Evolutionary conservation across 2,888 invertebrate genomes (phyloP).

Genomic region (Chymomyza procnemis): DNA sequence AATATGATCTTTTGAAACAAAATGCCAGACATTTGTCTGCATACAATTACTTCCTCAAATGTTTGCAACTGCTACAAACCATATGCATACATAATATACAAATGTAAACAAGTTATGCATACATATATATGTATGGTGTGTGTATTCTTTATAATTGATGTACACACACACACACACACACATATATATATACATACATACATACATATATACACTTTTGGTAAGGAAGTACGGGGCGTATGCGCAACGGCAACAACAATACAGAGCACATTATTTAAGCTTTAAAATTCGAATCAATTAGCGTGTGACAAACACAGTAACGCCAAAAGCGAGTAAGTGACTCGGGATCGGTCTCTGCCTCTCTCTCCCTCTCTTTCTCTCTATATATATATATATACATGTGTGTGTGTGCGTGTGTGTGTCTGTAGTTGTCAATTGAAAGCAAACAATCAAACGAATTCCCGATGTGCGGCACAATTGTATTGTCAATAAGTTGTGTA

Average conservation of each 20-base stretch:
- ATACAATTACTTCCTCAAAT: neutral
- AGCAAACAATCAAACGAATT: constrained; percentile 40
- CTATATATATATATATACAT: neutral
- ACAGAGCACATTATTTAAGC: constrained; percentile 16
- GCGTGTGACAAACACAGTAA: constrained; percentile 43
- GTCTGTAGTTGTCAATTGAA: constrained; percentile 47
- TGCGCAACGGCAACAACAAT: neutral
- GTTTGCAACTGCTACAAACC: too few relatives aligned
- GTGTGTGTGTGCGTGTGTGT: neutral
- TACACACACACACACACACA: neutral
- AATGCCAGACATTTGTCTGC: neutral
- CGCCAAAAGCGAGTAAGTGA: neutral
- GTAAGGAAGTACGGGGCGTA: constrained; percentile 4
- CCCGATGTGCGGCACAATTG: constrained; percentile 39
- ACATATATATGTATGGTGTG: neutral
- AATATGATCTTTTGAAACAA: neutral
- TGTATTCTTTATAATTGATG: neutral
- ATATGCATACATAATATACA: too few relatives aligned
- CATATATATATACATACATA: neutral
- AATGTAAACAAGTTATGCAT: neutral
- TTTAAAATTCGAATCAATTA: constrained; percentile 62
- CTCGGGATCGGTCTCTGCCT: neutral
- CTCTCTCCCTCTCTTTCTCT: too few relatives aligned
- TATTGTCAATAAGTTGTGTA: constrained; percentile 64
- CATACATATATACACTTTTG: neutral